A percentile compares a stretch with the other conserved stretches of the same genome.
Evolutionary conservation across 2,888 invertebrate genomes (phyloP).

Genomic region (Tridacna gigas): DNA sequence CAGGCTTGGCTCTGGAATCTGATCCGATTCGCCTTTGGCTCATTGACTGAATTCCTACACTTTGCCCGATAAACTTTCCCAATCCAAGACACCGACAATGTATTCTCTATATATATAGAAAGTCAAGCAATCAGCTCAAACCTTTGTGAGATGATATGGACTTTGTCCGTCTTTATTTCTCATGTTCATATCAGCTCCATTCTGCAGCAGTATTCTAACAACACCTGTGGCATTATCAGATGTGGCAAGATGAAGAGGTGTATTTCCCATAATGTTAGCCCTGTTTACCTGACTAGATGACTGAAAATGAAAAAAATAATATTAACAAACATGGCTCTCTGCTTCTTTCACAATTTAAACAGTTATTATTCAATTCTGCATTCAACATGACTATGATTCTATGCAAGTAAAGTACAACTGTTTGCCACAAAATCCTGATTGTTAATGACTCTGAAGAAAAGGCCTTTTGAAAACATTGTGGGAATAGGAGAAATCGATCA

Average conservation of each 20-base stretch:
- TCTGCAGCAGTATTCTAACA: constrained; percentile 70
- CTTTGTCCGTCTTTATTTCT: constrained; percentile 69
- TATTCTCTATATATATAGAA: neutral
- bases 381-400: too few relatives aligned
- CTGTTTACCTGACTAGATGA: constrained; percentile 70
- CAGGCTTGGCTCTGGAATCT: too few relatives aligned
- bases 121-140: constrained; percentile 18
- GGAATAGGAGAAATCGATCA: too few relatives aligned
- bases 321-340: neutral
- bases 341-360: neutral
- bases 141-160: constrained; percentile 71
- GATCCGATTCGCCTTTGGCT: too few relatives aligned
- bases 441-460: too few relatives aligned
- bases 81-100: neutral
- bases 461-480: too few relatives aligned
- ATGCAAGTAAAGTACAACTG: too few relatives aligned
- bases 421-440: too few relatives aligned
- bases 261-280: constrained; percentile 76
- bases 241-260: constrained; percentile 78
- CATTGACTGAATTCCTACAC: too few relatives aligned
- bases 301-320: constrained; percentile 43
- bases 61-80: too few relatives aligned
- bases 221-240: constrained; percentile 61
- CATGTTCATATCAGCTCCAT: constrained; percentile 69
- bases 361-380: neutral